Evolutionary conservation across 2,797 vertebrate species (phyloP), one percentile per base, ranked within the genome.

Genomic region (Anolis apletophallus): DNA sequence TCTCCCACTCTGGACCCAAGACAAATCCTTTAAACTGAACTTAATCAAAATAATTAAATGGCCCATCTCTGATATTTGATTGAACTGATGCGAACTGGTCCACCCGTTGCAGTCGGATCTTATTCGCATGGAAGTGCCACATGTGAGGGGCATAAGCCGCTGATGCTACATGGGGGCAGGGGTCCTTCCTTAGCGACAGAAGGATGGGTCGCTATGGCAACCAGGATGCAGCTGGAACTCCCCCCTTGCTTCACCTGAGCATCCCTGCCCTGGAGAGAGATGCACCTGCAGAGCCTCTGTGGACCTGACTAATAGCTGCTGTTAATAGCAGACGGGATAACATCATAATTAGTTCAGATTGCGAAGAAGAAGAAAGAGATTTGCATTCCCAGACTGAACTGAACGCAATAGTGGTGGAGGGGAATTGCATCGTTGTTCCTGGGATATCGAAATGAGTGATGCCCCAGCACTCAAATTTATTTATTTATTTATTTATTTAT

Each of bases 341-440:
- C 54, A 71, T 82, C 64, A 57, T 76, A 86, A 86, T 87, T 69
- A 69, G 52, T 57, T 69, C 69, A 46, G 74, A 87, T 55, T 87
- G 85, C 52, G 32, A 57, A 76, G 81, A 57, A 64, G 29, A 64
- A 86, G 40, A 69, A n/a, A 67, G 17, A 32, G 17, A 26, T 50
- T 46, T 32, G 34, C 64, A 40, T 78, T 85, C 55, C 46, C 83
- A 46, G 75, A 55, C 59, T 29, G 26, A 82, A 69, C 50, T 14
- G 16, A 21, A 29, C 50, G 57, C 21, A 57, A 13, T 29, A n/a
- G 21, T n/a, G 34, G 29, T 5, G 11, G 0, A 0, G 36, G 1
- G 19, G 68, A 29, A 16, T 0, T 13, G 40, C n/a, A 34, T 64
- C 11, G 40, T 40, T n/a, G 36, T 86, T 26, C 26, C 10, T 36